Base-by-base conservation (phyloP, 2,888 invertebrate species). In the Aspidapion aeneum region DNA sequence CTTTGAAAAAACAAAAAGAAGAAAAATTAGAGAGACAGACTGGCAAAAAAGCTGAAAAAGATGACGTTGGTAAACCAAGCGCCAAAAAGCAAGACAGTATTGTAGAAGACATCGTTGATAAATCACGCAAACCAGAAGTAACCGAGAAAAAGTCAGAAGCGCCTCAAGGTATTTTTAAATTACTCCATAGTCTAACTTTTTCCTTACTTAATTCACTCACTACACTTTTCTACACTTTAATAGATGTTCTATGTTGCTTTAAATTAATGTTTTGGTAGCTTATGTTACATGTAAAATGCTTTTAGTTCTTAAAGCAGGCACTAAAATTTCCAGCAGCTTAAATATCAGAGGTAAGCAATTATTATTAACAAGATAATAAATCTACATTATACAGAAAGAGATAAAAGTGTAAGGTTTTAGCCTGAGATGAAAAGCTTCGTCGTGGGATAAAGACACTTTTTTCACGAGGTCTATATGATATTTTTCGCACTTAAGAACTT, bases 11-110 rank as follows among this genome's bases (percentile, higher is more conserved):
- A 65, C 49, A 61, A n/a, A 66, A 69, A 63, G 66, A 74, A 52
- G 63, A 66, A 51, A 63, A 57, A 51, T 50, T 74, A 16, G 67
- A 72, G 21, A 66, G 68, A 60, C 70, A 72, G 55, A 68, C 70
- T 55, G 73, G 72, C 60, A 73, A 74, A 61, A 77, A 74, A 65
- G 74, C 73, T 18, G 67, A 70, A 55, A 69, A 66, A 57, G 79
- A 82, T 12, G 81, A 80, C 63, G 85, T 85, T 63, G 86, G 62
- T 62, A 64, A 80, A 61, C 77, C 79, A 17, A 86, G 87, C 72
- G 87, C 88, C 69, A 84, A 87, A 76, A 84, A 84, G 73, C 89
- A 90, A 77, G 84, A 89, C 77, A 88, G 86, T 79, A 85, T 88
- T 72, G 82, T 90, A 73, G 88, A 87, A 70, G 88, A 90, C 79